These are phyloP conservation scores for Coccyzus lansbergi DNA, from an alignment of 2,797 vertebrate genomes.

Conservation along the genomic window DNA sequence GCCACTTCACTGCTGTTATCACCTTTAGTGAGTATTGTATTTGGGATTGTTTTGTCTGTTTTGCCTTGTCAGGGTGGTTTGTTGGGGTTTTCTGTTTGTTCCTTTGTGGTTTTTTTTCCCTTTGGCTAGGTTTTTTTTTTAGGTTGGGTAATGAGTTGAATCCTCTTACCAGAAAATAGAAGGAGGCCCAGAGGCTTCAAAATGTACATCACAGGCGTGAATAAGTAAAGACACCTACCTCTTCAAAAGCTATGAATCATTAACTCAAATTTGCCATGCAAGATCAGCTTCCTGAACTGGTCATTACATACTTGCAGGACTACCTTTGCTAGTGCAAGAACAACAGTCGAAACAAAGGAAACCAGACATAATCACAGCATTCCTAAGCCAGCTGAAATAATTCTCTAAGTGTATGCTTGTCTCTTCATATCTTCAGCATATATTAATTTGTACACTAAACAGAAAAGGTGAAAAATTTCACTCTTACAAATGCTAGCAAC, in stretches of 20 bases:
- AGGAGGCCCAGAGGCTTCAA: neutral
- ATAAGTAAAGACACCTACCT: neutral
- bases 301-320: neutral
- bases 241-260: slow-evolving; percentile 14
- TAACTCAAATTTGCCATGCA: neutral
- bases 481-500: neutral
- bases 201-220: neutral
- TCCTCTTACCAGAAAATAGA: neutral
- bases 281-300: neutral
- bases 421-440: neutral
- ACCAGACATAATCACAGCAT: neutral
- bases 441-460: rapidly evolving
- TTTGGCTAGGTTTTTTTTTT: neutral
- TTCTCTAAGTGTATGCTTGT: neutral
- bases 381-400: neutral
- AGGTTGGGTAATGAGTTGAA: neutral
- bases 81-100: neutral
- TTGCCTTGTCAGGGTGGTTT: neutral
- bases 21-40: neutral
- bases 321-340: neutral
- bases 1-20: neutral
- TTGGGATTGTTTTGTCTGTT: neutral
- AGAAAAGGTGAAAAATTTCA: neutral
- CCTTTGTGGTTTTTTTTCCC: neutral
- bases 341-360: neutral